A percentile compares a stretch with the other conserved stretches of the same genome.
Conservation (phyloP, 2,888 invertebrate genomes). For the Nebria brevicollis region DNA sequence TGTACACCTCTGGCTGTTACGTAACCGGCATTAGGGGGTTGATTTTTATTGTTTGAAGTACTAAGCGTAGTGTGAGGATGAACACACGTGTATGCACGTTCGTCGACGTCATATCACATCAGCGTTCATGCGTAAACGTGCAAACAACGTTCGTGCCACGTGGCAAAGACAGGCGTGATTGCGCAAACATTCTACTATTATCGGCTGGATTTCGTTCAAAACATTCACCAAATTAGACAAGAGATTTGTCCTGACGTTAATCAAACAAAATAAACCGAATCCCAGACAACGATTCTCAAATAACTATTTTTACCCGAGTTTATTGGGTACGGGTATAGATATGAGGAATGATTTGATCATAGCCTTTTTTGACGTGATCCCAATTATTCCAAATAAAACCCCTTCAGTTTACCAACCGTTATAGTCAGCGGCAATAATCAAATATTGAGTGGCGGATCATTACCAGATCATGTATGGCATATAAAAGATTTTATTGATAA, state of each 20-base stretch:
- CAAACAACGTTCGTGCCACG: constrained; percentile 33
- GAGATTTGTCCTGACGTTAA: not conserved
- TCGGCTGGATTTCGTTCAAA: constrained; percentile 8
- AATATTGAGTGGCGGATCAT: constrained; percentile 24
- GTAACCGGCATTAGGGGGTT: not conserved
- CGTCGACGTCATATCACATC: constrained; percentile 39
- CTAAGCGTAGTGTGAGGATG: not conserved
- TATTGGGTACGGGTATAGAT: no score
- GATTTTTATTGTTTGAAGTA: constrained; percentile 5
- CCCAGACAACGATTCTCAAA: not conserved
- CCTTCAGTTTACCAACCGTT: constrained; percentile 5
- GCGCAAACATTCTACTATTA: constrained; percentile 39
- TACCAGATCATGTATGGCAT: constrained; percentile 13
- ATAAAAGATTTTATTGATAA: constrained; percentile 29
- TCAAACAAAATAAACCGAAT: not conserved
- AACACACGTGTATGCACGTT: constrained; percentile 18
- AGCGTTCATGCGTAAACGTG: constrained; percentile 34
- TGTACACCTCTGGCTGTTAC: not conserved
- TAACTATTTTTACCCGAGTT: no score
- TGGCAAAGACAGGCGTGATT: constrained; percentile 36
- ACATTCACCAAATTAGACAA: constrained; percentile 5
- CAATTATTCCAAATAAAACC: constrained; percentile 12
- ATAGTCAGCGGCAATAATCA: constrained; percentile 21
- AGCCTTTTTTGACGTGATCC: not conserved
- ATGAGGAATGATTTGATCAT: no score